phyloP scores from a whole-genome alignment of 2,797 vertebrate species.

The Betta splendens region DNA sequence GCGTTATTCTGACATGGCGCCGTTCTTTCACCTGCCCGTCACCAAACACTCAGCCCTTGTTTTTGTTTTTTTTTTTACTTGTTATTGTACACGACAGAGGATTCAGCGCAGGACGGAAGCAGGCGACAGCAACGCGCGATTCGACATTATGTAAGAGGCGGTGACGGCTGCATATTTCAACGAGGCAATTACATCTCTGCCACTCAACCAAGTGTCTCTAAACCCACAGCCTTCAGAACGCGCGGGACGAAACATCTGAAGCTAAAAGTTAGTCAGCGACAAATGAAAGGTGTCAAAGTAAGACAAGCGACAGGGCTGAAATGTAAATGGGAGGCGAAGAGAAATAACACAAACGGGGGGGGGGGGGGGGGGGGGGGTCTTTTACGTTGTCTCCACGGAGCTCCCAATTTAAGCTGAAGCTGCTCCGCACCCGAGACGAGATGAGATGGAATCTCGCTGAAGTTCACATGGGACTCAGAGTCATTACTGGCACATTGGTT shows the following conservation, averaged over 20 bases:
- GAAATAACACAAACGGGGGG: conserved; percentile 39
- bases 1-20: conserved; percentile 17
- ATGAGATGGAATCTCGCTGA: conserved; percentile 57
- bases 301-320: conserved; percentile 12
- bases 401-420: conserved; percentile 40
- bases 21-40: conserved; percentile 17
- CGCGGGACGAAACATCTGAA: conserved; percentile 29
- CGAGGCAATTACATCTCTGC: conserved; percentile 23
- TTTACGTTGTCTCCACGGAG: conserved; percentile 44
- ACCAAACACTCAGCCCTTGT: too few relatives aligned
- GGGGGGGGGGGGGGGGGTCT: conserved; percentile 57
- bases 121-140: background rate
- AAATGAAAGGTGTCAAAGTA: conserved; percentile 44
- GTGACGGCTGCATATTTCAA: background rate
- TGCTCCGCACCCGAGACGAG: conserved; percentile 37
- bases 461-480: conserved; percentile 55
- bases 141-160: conserved; percentile 18
- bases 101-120: background rate
- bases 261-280: conserved; percentile 34
- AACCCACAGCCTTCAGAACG: conserved; percentile 24
- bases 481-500: conserved; percentile 66
- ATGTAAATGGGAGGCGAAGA: conserved; percentile 57
- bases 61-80: background rate
- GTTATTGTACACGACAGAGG: conserved; percentile 3
- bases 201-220: conserved; percentile 15